Evolutionary conservation across 2,888 invertebrate genomes (phyloP).

Genomic region (Agrotis puta): DNA sequence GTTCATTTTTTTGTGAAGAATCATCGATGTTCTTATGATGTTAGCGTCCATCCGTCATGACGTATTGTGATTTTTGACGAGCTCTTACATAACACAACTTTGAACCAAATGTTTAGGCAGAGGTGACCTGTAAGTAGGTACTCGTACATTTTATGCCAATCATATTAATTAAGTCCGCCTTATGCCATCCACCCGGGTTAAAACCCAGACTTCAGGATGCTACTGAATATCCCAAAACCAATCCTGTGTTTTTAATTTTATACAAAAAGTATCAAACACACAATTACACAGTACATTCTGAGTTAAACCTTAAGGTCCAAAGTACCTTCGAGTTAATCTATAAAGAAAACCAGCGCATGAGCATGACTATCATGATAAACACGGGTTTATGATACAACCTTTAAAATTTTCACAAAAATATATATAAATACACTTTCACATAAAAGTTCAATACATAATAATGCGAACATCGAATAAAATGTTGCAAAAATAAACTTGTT

Average conservation of each 20-base stretch:
- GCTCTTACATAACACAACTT: too few relatives aligned
- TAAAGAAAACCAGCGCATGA: slow-evolving; percentile 6
- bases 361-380: slow-evolving; percentile 6
- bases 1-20: too few relatives aligned
- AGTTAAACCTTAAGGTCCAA: not conserved
- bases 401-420: slow-evolving; percentile 34
- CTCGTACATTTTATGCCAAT: too few relatives aligned
- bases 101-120: not conserved
- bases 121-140: too few relatives aligned
- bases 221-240: too few relatives aligned
- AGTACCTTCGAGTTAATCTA: slow-evolving; percentile 11
- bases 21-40: too few relatives aligned
- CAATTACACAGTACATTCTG: not conserved
- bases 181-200: not conserved
- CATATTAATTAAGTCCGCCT: too few relatives aligned
- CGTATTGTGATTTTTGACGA: too few relatives aligned
- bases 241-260: not conserved
- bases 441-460: slow-evolving; percentile 6
- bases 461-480: not conserved
- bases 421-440: slow-evolving; percentile 25
- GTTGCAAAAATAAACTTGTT: slow-evolving; percentile 13
- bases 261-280: slow-evolving; percentile 22
- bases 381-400: slow-evolving; percentile 30
- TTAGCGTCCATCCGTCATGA: too few relatives aligned
- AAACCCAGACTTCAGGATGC: not conserved